A percentile compares a stretch with the other conserved stretches of the same genome.
These are phyloP conservation scores for Larimichthys crocea DNA, from an alignment of 2,113 vertebrate species.

Conservation along the genomic window DNA sequence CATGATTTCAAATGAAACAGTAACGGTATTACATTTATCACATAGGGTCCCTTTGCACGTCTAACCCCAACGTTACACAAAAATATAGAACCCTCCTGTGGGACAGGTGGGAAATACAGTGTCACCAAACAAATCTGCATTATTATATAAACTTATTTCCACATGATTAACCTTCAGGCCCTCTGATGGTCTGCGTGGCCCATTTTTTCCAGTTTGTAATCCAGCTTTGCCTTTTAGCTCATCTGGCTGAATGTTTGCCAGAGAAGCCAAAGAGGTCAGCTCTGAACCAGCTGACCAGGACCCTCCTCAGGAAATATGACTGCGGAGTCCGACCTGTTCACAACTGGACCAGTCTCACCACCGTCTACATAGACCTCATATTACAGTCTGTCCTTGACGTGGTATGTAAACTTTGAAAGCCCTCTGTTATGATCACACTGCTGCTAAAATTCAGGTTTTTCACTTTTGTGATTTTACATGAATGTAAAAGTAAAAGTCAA, in stretches of 20 bases:
- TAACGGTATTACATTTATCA: neutral
- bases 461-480: neutral
- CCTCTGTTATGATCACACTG: neutral
- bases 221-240: conserved; percentile 48
- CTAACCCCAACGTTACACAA: too few species aligned
- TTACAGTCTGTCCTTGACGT: conserved; percentile 88
- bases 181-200: neutral
- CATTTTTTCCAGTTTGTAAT: neutral
- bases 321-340: conserved; percentile 87
- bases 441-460: neutral
- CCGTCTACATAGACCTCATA: conserved; percentile 85
- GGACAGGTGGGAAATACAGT: too few species aligned
- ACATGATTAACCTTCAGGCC: neutral
- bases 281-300: conserved; percentile 84
- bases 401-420: conserved; percentile 70
- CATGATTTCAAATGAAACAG: neutral
- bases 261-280: conserved; percentile 82
- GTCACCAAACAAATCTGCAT: neutral
- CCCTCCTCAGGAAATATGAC: conserved; percentile 85
- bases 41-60: too few species aligned
- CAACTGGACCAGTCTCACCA: conserved; percentile 86
- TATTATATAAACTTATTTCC: neutral
- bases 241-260: conserved; percentile 67
- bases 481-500: too few species aligned
- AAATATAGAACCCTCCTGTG: too few species aligned